Base-by-base conservation (phyloP, 2,888 invertebrate species). In the Thymelicus acteon region DNA sequence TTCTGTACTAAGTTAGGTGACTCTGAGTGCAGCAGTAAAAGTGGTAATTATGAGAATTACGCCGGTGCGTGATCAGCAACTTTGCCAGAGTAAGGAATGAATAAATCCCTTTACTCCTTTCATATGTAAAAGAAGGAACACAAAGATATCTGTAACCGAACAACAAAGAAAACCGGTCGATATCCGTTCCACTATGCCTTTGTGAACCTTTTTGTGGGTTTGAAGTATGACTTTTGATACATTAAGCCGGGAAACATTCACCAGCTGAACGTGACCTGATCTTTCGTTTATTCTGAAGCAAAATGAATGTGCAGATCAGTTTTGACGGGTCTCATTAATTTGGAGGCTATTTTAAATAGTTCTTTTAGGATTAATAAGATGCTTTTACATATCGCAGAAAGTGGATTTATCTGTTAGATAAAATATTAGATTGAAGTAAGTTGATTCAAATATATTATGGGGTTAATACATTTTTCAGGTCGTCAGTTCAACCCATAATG, bases 161-260 rank as follows among this genome's bases (percentile, higher is more conserved):
- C 49, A 19, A 52, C 49, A 52, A 52, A 19, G 15, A 52, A 52
- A 52, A 8, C 15, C 7, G 49, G 19, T 52, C 19, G 49, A 52
- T 19, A 52, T 52, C 49, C 49, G 49, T 52, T 52, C 49, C 49
- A 52, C 19, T 52, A 52, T 52, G 19, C 12, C 49, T n/a, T 19
- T 19, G 49, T 52, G 49, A 52, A 52, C 49, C 49, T 52, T 52
- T 52, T 19, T 52, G 49, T 19, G 49, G 49, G 49, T 52, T 52
- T 52, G 49, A 52, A 52, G 49, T 52, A 52, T n/a, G 49, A 52
- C 49, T 52, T 52, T 52, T 52, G 49, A 52, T 52, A 52, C 49
- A 19, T 52, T 52, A 52, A 52, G 49, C 49, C 49, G n/a, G 49
- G 19, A 52, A 52, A 52, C 49, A n/a, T 19, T 19, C 49, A 52